Evolutionary conservation across 2,113 vertebrate genomes (phyloP).

Genomic region (Corythaeola cristata): DNA sequence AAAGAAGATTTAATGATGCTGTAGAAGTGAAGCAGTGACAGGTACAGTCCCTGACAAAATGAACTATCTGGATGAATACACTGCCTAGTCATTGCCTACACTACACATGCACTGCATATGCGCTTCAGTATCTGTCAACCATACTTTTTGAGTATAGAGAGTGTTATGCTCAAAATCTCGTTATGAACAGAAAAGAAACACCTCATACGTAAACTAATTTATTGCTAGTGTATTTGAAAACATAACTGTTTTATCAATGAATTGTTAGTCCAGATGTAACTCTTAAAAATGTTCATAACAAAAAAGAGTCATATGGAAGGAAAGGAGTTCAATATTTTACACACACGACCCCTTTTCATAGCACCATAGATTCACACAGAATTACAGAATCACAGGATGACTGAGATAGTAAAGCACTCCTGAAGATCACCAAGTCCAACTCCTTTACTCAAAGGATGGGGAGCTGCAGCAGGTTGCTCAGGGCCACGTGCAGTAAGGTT

Average conservation of each 20-base stretch:
- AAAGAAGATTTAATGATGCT: not conserved
- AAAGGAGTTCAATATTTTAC: not conserved
- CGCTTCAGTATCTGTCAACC: not conserved
- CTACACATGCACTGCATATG: not conserved
- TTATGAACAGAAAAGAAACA: not conserved
- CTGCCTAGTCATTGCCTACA: not conserved
- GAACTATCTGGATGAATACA: not conserved
- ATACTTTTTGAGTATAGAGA: not conserved
- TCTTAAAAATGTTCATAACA: too few species aligned
- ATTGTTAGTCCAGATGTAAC: not conserved
- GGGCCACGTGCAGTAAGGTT: not conserved
- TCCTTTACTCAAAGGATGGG: not conserved
- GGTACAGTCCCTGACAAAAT: not conserved
- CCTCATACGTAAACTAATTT: not conserved
- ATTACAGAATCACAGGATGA: not conserved
- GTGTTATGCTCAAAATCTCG: not conserved
- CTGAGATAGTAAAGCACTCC: not conserved
- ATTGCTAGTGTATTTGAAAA: not conserved
- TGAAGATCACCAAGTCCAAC: not conserved
- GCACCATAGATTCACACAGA: not conserved
- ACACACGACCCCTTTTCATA: not conserved
- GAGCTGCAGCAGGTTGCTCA: not conserved
- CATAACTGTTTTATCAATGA: not conserved
- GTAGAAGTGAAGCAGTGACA: not conserved
- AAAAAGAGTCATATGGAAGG: not conserved